Base-by-base conservation (phyloP, 2,797 vertebrate genomes). In the Tiaroga cobitis region DNA sequence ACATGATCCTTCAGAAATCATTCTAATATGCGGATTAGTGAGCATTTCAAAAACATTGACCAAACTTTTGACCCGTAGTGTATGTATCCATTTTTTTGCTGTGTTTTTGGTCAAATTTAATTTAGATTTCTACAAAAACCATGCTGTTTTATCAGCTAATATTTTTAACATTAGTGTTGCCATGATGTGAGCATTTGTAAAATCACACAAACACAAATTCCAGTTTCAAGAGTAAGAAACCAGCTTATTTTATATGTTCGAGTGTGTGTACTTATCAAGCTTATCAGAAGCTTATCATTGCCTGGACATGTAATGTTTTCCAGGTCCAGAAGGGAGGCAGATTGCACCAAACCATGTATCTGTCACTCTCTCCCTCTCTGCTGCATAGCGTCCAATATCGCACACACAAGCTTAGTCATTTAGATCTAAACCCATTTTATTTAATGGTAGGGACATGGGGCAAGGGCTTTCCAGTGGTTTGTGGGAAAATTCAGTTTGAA, bases 221-320 rank as follows among this genome's bases (percentile, higher is more conserved):
- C 29, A 43, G 21, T 73, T 74, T 93, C 89, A 91, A 90, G 89
- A 87, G 89, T 63, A 32, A 32, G 24, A 29, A 88, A 86, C 26
- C 67, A 6, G 87, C 85, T 87, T 90, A 90, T 92, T 92, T 91
- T 89, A 91, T 65, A 5, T 10, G 32, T 91, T 56, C 10, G 1
- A 34, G 67, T 9, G 5, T 59, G 65, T 72, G 83, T 67, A 41
- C 15, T 61, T 61, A 61, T 26, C 59, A 65, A 68, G 81, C 41
- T 88, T 89, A 88, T 90, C 84, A 88, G 82, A 76, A 85, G 69
- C 81, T 77, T 56, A 69, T 69, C 86, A 86, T 79, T 65, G 83
- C 41, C 41, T 73, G 49, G 72, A 80, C 80, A 86, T 88, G 85
- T 86, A 51, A 74, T 39, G 65, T 80, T 83, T 82, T 84, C 79